Conservation (phyloP, 2,888 invertebrate species). For the Pycnomerus fuliginosus region DNA sequence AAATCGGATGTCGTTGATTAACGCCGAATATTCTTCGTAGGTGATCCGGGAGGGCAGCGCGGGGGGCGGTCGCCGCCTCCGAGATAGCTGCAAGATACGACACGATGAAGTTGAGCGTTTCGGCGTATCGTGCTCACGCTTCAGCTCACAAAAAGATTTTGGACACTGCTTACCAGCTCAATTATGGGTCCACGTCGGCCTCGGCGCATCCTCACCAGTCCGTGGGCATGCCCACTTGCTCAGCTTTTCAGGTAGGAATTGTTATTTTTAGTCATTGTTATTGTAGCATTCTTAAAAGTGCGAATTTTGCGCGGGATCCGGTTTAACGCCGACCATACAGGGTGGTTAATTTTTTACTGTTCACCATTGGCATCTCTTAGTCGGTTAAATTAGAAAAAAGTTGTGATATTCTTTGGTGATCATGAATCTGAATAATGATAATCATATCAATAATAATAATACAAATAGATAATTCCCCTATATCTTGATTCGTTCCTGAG, state of each 20-base stretch:
- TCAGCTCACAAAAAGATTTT: conserved; percentile 86
- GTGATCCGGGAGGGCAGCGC: conserved; percentile 5
- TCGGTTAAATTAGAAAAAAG: no score
- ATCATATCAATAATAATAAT: no score
- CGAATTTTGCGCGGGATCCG: no score
- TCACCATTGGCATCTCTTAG: no score
- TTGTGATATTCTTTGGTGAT: no score
- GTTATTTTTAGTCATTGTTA: no score
- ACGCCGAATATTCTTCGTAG: background rate
- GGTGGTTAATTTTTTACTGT: no score
- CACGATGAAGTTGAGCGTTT: conserved; percentile 82
- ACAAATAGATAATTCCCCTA: no score
- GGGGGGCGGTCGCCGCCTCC: conserved; percentile 12
- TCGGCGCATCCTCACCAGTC: conserved; percentile 54
- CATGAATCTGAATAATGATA: no score
- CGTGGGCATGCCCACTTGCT: conserved; percentile 44
- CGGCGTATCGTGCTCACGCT: conserved; percentile 85
- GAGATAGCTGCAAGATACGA: conserved; percentile 13
- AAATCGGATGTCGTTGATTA: background rate
- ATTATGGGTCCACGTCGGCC: conserved; percentile 74
- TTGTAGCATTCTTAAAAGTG: no score
- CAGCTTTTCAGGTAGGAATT: conserved; percentile 61
- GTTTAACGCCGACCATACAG: no score
- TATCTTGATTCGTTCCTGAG: no score
- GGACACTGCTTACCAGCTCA: conserved; percentile 71